Conservation (phyloP, 2,797 vertebrate genomes). For the Enteromius argenteus region DNA sequence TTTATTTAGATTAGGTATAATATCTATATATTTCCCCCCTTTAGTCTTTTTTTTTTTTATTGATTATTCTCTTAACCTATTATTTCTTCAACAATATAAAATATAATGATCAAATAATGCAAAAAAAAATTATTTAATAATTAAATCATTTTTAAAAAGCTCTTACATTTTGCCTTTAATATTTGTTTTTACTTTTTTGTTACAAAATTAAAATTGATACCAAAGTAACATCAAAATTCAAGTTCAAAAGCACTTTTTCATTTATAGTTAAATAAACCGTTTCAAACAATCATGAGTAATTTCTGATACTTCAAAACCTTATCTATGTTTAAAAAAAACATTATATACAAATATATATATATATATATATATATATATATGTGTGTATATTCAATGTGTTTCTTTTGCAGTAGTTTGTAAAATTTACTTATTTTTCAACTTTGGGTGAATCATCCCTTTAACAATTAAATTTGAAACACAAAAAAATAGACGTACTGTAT, state of each 20-base stretch:
- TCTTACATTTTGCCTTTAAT: too few relatives aligned
- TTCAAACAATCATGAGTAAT: background rate
- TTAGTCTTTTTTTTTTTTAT: background rate
- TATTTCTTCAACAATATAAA: too few relatives aligned
- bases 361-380: too few relatives aligned
- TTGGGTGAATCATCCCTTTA: background rate
- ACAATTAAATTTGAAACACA: background rate
- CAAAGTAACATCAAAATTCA: background rate
- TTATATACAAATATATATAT: too few relatives aligned
- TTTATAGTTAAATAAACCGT: background rate
- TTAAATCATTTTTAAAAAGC: too few relatives aligned
- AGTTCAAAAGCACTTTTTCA: background rate
- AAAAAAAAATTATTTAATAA: too few relatives aligned
- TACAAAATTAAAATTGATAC: background rate
- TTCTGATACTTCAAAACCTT: background rate
- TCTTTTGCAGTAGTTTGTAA: background rate
- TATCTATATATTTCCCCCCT: background rate
- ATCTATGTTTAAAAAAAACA: background rate
- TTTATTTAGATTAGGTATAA: background rate
- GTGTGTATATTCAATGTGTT: background rate
- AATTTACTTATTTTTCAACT: background rate
- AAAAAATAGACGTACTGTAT: slow-evolving; percentile 5
- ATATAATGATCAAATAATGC: too few relatives aligned
- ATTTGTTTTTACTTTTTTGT: background rate
- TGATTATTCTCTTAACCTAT: background rate